These are phyloP conservation scores for Metacarcinus magister DNA, from an alignment of 2,888 invertebrate genomes.

Conservation along the genomic window DNA sequence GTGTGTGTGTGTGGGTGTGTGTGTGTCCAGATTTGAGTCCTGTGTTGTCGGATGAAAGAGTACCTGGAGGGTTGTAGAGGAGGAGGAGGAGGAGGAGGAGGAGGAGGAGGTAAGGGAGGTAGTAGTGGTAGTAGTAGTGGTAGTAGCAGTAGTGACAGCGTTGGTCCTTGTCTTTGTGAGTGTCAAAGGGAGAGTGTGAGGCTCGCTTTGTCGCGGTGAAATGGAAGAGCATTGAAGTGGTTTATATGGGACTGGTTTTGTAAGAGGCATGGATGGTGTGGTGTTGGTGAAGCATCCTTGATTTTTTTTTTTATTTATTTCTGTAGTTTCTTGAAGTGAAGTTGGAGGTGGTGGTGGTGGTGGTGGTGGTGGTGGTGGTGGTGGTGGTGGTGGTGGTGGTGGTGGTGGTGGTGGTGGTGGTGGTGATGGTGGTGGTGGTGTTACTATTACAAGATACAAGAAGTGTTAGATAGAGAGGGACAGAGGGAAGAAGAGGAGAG, in stretches of 20 bases:
- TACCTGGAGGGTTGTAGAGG: not conserved
- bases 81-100: not conserved
- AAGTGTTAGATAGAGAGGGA: not conserved
- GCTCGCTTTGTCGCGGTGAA: not conserved
- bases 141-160: not conserved
- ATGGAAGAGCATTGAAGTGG: constrained; percentile 10
- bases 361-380: not conserved
- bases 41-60: no score
- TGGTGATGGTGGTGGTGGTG: not conserved
- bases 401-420: not conserved
- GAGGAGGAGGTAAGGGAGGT: not conserved
- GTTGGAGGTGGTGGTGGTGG: not conserved
- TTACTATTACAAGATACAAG: not conserved
- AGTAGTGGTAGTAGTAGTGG: not conserved
- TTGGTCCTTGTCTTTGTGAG: not conserved
- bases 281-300: no score
- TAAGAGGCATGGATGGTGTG: not conserved
- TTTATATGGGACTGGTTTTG: not conserved
- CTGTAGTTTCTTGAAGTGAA: no score
- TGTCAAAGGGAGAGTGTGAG: not conserved
- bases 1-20: not conserved
- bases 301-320: no score
- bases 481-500: not conserved
- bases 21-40: no score
- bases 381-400: constrained; percentile 1